phyloP scores from a whole-genome alignment of 1,140 invertebrate genomes.

The Formica selysi region DNA sequence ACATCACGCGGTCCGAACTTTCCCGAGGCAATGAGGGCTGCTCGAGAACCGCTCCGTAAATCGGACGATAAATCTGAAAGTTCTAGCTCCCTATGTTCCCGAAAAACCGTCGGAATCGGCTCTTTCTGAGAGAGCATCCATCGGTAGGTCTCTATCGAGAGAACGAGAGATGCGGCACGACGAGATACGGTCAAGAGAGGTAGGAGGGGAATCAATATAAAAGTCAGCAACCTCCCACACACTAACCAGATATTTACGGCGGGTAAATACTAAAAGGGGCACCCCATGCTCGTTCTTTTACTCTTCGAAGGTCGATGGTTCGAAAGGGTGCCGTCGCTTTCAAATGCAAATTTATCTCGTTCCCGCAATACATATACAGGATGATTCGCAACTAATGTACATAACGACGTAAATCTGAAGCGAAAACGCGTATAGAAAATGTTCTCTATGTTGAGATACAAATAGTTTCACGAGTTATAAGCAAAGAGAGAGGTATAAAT shows the following conservation, averaged over 20 bases:
- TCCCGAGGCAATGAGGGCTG: constrained; percentile 68
- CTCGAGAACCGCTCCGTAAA: constrained; percentile 67
- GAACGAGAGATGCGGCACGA: constrained; percentile 27
- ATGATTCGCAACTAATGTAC: constrained; percentile 20
- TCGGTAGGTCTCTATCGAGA: constrained; percentile 44
- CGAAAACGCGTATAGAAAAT: neutral
- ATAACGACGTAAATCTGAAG: neutral
- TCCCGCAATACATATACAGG: constrained; percentile 21
- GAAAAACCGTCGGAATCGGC: constrained; percentile 66
- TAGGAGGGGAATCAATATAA: constrained; percentile 71
- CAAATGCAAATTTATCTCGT: constrained; percentile 73
- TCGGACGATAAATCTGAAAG: constrained; percentile 75
- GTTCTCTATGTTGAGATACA: neutral
- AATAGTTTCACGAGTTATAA: neutral
- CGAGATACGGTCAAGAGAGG: constrained; percentile 53
- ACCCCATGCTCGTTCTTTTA: constrained; percentile 68
- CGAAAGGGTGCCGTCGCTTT: constrained; percentile 64
- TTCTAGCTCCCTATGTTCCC: constrained; percentile 60
- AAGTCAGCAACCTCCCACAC: constrained; percentile 68
- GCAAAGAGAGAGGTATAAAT: neutral
- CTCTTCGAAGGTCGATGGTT: constrained; percentile 25
- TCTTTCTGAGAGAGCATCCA: constrained; percentile 27
- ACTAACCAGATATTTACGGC: constrained; percentile 76
- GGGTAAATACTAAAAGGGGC: constrained; percentile 70
- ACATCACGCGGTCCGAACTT: constrained; percentile 65